Conservation (phyloP, 1,140 invertebrate genomes). For the Dufourea novaeangliae region DNA sequence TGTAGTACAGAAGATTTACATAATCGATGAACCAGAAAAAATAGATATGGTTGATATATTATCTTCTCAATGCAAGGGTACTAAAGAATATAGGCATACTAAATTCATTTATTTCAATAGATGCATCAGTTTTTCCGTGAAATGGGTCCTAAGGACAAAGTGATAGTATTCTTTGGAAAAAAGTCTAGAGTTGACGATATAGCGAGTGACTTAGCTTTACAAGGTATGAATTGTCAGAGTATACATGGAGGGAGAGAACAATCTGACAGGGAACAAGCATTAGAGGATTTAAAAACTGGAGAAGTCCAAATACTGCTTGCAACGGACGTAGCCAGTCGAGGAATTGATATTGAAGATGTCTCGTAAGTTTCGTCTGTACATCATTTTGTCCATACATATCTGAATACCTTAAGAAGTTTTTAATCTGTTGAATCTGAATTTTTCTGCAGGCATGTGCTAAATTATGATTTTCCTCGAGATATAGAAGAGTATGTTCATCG, state of each 20-base stretch:
- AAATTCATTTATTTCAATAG: slow-evolving; percentile 71
- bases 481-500: slow-evolving; percentile 96
- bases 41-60: slow-evolving; percentile 80
- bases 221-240: slow-evolving; percentile 86
- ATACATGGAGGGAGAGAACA: slow-evolving; percentile 96
- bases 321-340: slow-evolving; percentile 96
- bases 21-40: slow-evolving; percentile 90
- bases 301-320: slow-evolving; percentile 91
- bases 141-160: slow-evolving; percentile 89
- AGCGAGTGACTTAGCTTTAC: slow-evolving; percentile 88
- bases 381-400: background rate
- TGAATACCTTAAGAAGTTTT: background rate
- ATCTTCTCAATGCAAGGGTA: background rate
- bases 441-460: slow-evolving; percentile 87
- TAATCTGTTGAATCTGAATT: background rate
- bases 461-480: slow-evolving; percentile 94
- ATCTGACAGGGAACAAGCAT: slow-evolving; percentile 90
- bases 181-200: slow-evolving; percentile 91
- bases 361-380: slow-evolving; percentile 85
- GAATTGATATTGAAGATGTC: slow-evolving; percentile 95
- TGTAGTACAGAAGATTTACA: slow-evolving; percentile 89
- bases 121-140: slow-evolving; percentile 83
- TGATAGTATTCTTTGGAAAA: slow-evolving; percentile 93
- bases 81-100: slow-evolving; percentile 8
- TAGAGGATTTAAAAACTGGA: slow-evolving; percentile 91